Evolutionary conservation across 2,113 vertebrate genomes (phyloP).

Genomic region (Redunca redunca): DNA sequence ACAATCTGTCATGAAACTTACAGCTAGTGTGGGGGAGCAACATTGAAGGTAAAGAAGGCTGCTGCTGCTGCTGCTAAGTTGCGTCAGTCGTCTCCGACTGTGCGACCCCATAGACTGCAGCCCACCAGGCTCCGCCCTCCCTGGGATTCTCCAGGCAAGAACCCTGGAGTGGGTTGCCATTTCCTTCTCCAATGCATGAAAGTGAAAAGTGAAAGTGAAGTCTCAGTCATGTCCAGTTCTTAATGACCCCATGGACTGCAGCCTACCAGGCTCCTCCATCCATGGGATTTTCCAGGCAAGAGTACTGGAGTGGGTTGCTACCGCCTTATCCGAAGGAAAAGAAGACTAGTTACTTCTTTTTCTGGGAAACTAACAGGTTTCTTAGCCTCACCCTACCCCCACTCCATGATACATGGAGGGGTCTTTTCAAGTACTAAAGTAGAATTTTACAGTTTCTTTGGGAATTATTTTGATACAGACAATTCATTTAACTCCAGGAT

Average conservation of each 20-base stretch:
- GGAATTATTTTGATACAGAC: not conserved
- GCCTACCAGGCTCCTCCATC: no score
- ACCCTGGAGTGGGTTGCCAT: no score
- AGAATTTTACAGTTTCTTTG: not conserved
- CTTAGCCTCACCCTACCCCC: not conserved
- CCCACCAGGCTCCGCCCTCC: fast-evolving
- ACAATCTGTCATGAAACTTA: not conserved
- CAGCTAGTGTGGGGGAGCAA: not conserved
- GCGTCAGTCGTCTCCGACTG: no score
- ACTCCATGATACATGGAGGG: not conserved
- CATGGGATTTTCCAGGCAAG: no score
- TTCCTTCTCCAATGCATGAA: no score
- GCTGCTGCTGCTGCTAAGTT: no score
- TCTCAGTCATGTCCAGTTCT: no score
- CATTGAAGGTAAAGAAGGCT: not conserved
- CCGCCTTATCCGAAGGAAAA: not conserved
- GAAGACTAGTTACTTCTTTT: not conserved
- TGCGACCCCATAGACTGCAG: no score
- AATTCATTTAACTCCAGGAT: not conserved
- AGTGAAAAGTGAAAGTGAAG: no score
- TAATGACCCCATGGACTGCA: no score
- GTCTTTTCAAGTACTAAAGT: not conserved
- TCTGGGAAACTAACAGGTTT: not conserved
- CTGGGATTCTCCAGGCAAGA: no score
- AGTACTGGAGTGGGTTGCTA: no score